Conservation (phyloP, 2,113 vertebrate genomes). For the Oreotrochilus melanogaster region DNA sequence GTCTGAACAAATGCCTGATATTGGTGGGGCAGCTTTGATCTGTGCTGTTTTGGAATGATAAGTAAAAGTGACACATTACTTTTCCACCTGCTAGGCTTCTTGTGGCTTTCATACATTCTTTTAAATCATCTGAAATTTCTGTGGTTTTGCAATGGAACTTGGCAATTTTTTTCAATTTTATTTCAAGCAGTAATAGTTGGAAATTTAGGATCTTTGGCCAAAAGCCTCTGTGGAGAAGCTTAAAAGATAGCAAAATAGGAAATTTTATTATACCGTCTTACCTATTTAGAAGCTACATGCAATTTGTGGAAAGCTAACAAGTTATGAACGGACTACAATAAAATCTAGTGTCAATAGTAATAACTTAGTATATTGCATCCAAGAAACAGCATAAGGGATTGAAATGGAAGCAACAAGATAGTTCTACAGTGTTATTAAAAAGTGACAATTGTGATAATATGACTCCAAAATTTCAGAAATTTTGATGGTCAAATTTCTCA, state of each 20-base stretch:
- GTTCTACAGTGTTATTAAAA: neutral
- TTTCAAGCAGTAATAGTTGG: neutral
- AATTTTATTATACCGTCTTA: neutral
- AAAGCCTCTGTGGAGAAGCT: neutral
- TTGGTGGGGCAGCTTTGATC: neutral
- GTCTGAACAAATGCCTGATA: neutral
- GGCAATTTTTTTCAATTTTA: neutral
- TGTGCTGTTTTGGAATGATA: neutral
- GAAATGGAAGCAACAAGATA: neutral
- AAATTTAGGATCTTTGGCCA: neutral
- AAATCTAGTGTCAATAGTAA: neutral
- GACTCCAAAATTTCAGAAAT: neutral
- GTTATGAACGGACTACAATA: neutral
- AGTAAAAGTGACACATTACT: neutral
- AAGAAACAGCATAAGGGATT: neutral
- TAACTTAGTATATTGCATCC: neutral
- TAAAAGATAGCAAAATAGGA: neutral
- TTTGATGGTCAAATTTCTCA: neutral
- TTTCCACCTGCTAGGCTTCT: neutral
- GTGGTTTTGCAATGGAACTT: neutral
- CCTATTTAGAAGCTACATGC: neutral
- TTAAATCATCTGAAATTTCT: neutral
- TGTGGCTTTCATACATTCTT: neutral
- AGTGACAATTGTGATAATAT: neutral
- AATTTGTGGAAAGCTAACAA: neutral